Conservation (phyloP, 2,888 invertebrate genomes). For the Imbricaverruca yamaguchii region DNA sequence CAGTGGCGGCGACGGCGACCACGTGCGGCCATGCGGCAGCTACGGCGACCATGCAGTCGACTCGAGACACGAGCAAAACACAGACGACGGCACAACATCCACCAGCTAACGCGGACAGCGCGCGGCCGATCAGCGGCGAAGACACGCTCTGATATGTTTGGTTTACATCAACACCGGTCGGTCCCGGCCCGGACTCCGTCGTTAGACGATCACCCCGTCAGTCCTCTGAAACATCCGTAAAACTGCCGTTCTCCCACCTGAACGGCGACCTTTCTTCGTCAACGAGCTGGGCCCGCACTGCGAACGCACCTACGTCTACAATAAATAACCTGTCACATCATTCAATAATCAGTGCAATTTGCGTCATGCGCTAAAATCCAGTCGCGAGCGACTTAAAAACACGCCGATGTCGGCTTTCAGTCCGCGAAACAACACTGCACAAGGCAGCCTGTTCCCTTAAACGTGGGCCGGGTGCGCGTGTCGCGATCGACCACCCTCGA, state of each 20-base stretch:
- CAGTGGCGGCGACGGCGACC: too few relatives aligned
- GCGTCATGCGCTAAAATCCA: not conserved
- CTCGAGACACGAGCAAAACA: not conserved
- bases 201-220: not conserved
- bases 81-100: not conserved
- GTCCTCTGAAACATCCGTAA: not conserved
- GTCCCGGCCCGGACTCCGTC: not conserved
- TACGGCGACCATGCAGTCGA: not conserved
- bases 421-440: too few relatives aligned
- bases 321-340: not conserved
- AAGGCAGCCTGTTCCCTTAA: too few relatives aligned
- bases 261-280: not conserved
- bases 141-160: conserved; percentile 15
- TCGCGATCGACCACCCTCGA: not conserved
- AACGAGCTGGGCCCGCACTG: too few relatives aligned
- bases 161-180: not conserved
- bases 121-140: not conserved
- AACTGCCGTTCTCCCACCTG: not conserved
- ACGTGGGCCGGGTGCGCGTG: too few relatives aligned
- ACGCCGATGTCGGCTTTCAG: not conserved
- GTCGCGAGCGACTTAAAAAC: not conserved
- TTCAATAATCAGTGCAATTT: too few relatives aligned
- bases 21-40: not conserved
- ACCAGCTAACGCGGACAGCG: not conserved
- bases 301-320: not conserved